Conservation (phyloP, 1,140 invertebrate species). For the Drosophila kohkoa region DNA sequence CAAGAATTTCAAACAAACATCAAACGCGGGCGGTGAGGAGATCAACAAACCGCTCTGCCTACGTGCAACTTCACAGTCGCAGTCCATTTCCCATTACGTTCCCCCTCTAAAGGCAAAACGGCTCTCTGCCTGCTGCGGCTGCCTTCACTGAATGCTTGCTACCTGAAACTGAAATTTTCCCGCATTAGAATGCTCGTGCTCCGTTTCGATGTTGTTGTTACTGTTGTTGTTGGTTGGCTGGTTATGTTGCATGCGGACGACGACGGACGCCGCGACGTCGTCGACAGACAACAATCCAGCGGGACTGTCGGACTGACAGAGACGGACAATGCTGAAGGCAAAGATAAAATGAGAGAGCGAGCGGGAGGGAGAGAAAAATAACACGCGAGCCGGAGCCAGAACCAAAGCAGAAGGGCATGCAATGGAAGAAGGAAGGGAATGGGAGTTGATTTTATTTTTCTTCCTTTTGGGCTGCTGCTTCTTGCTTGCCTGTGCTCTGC, state of each 20-base stretch:
- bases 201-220: constrained; percentile 20
- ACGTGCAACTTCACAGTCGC: constrained; percentile 39
- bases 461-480: constrained; percentile 48
- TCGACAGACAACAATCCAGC: constrained; percentile 42
- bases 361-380: constrained; percentile 16
- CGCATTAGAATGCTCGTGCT: constrained; percentile 72
- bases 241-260: constrained; percentile 72
- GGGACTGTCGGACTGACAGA: constrained; percentile 31
- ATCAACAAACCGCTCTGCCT: constrained; percentile 13
- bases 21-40: constrained; percentile 21
- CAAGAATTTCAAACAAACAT: constrained; percentile 62
- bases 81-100: constrained; percentile 50
- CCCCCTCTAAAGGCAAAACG: constrained; percentile 37
- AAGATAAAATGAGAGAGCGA: constrained; percentile 12
- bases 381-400: constrained; percentile 23
- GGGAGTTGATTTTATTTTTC: constrained; percentile 56
- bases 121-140: constrained; percentile 9
- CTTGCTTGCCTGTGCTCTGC: constrained; percentile 19
- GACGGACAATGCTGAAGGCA: constrained; percentile 27
- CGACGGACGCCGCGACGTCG: constrained; percentile 51
- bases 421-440: constrained; percentile 28
- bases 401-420: constrained; percentile 38
- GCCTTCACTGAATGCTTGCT: constrained; percentile 37
- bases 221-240: constrained; percentile 40
- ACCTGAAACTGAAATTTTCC: constrained; percentile 82